Evolutionary conservation across 2,113 vertebrate species (phyloP).

Genomic region (Muscicapa adusta): DNA sequence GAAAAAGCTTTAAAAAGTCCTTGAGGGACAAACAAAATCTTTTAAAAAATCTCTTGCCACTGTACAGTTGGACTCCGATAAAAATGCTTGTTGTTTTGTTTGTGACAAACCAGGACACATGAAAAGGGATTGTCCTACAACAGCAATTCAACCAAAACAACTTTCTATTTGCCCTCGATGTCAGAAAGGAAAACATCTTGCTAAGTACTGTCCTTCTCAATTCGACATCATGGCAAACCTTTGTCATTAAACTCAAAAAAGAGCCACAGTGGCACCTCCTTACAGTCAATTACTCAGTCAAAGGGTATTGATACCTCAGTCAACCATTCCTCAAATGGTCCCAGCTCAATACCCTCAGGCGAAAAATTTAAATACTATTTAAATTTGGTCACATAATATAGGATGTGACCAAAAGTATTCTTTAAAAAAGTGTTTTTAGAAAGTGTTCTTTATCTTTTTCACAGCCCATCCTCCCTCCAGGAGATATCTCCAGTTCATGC

Average conservation of each 20-base stretch:
- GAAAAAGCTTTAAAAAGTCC: not conserved
- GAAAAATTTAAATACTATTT: no score
- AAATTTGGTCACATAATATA: no score
- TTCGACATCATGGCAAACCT: not conserved
- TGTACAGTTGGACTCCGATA: not conserved
- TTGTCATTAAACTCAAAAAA: not conserved
- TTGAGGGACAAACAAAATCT: not conserved
- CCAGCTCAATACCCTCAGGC: no score
- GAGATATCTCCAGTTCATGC: no score
- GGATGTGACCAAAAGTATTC: no score
- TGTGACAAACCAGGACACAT: not conserved
- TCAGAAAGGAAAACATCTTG: not conserved
- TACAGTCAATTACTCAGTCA: not conserved
- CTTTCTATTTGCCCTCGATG: not conserved
- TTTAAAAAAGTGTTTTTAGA: no score
- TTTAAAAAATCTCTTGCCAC: not conserved
- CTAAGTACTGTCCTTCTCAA: not conserved
- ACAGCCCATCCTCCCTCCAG: no score
- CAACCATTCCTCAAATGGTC: no score
- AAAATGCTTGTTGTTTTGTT: not conserved
- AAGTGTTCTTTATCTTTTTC: no score
- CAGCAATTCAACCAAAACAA: not conserved
- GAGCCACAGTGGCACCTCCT: not conserved
- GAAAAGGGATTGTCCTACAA: not conserved
- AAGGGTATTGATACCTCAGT: not conserved